Evolutionary conservation across 2,888 invertebrate species (phyloP).

Genomic region (Drosophila gaucha): DNA sequence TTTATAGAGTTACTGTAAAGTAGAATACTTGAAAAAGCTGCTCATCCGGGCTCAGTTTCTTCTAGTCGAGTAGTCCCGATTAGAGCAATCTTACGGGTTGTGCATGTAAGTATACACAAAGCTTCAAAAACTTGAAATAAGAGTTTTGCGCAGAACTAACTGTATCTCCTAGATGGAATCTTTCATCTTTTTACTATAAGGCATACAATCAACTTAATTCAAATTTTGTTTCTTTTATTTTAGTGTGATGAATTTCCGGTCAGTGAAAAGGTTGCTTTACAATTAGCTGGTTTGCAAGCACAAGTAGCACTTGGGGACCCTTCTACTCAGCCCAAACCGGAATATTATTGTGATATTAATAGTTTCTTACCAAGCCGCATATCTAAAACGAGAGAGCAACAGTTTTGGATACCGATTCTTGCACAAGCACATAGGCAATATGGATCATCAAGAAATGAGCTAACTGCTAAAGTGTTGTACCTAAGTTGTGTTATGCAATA

Average conservation of each 20-base stretch:
- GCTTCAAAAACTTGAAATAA: no score
- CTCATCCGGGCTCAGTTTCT: no score
- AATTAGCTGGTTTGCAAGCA: conserved; percentile 96
- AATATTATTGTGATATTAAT: conserved; percentile 95
- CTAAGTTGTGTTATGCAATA: conserved; percentile 98
- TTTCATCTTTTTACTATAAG: no score
- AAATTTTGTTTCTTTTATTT: conserved; percentile 18
- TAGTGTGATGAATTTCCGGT: conserved; percentile 97
- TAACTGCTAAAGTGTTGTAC: conserved; percentile 96
- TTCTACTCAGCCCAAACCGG: conserved; percentile 89
- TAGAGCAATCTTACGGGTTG: no score
- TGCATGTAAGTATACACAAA: no score
- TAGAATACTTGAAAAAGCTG: no score
- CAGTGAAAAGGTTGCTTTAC: conserved; percentile 96
- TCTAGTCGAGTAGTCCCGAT: no score
- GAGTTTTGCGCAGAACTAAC: no score
- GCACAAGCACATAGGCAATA: conserved; percentile 95
- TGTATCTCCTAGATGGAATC: no score
- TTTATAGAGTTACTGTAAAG: no score
- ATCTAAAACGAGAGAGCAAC: conserved; percentile 90
- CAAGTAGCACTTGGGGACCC: conserved; percentile 97
- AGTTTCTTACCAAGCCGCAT: conserved; percentile 95
- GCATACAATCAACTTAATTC: no score
- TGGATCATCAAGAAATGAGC: conserved; percentile 95
- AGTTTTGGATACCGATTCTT: conserved; percentile 94